Percentiles rank a stretch among this genome's conserved stretches.
These are phyloP conservation scores for Heliconius nattereri DNA, from an alignment of 1,140 invertebrate genomes.

Conservation along the genomic window DNA sequence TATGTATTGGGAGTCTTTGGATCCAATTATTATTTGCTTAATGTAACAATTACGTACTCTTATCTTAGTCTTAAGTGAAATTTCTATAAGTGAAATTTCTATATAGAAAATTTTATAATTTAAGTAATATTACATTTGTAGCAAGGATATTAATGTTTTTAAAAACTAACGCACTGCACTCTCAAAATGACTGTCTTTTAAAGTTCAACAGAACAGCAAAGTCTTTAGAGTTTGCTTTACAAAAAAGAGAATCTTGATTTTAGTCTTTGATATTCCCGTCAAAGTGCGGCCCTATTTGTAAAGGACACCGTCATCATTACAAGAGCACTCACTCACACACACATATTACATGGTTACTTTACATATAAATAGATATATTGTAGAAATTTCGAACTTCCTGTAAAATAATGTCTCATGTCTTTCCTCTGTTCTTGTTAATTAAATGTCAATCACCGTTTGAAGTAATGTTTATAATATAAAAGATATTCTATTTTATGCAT, in stretches of 20 bases:
- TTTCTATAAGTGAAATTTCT: not conserved
- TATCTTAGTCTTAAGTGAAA: not conserved
- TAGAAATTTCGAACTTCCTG: not conserved
- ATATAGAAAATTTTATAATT: not conserved
- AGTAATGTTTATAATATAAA: not conserved
- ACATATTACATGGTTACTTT: constrained; percentile 3
- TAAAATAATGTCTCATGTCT: not conserved
- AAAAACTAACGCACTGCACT: constrained; percentile 3
- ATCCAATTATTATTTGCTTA: constrained; percentile 1
- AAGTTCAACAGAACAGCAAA: constrained; percentile 14
- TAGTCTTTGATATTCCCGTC: constrained; percentile 20
- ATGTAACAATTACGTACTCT: not conserved
- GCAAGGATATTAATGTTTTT: not conserved
- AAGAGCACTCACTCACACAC: constrained; percentile 1
- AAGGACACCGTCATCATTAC: constrained; percentile 13
- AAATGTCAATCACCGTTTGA: not conserved
- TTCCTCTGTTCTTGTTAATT: not conserved
- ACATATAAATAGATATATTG: not conserved
- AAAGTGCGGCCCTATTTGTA: constrained; percentile 17
- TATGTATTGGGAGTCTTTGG: not conserved
- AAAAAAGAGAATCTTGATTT: constrained; percentile 17
- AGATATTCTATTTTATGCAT: not conserved
- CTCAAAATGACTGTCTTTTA: constrained; percentile 15
- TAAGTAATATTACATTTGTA: not conserved
- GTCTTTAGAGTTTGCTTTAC: constrained; percentile 11